These are phyloP conservation scores for Drosophila repletoides DNA, from an alignment of 1,140 invertebrate genomes.

Conservation along the genomic window DNA sequence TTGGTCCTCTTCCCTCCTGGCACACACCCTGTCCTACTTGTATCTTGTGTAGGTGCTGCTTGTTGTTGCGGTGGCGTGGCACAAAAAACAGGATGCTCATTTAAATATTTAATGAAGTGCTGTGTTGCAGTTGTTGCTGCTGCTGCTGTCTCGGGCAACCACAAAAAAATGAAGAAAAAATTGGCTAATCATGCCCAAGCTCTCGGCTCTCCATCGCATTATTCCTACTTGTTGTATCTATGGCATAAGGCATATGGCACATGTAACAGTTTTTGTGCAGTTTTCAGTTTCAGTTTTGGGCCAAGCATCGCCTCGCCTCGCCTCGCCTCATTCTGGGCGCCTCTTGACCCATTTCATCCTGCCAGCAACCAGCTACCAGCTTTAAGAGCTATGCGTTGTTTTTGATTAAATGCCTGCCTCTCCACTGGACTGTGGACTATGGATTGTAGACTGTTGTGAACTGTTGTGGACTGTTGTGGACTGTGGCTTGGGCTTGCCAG, in stretches of 20 bases:
- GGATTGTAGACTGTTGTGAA: neutral
- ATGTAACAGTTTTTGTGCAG: constrained; percentile 61
- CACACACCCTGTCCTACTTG: constrained; percentile 1
- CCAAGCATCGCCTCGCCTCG: too few species aligned
- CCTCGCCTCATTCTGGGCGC: constrained; percentile 20
- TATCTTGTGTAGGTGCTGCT: constrained; percentile 61
- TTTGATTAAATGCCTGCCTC: constrained; percentile 24
- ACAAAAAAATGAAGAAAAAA: constrained; percentile 18
- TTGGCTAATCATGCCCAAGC: constrained; percentile 60
- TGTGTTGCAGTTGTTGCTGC: constrained; percentile 62
- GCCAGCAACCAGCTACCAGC: neutral
- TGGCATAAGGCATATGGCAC: constrained; percentile 35
- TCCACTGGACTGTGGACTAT: neutral
- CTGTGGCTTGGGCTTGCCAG: constrained; percentile 34
- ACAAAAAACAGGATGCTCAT: constrained; percentile 71
- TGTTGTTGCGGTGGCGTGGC: constrained; percentile 42
- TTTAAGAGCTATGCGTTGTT: constrained; percentile 6
- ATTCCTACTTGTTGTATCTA: too few species aligned
- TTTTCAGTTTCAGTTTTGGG: constrained; percentile 43
- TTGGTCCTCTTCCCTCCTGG: neutral
- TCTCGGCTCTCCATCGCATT: neutral
- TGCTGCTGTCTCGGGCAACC: constrained; percentile 34
- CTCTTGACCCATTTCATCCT: constrained; percentile 67
- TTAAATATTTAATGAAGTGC: constrained; percentile 81
- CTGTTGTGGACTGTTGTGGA: too few species aligned